Percentiles rank a stretch among this genome's conserved stretches.
These are phyloP conservation scores for Acanthis flammea DNA, from an alignment of 2,797 vertebrate species.

Conservation along the genomic window DNA sequence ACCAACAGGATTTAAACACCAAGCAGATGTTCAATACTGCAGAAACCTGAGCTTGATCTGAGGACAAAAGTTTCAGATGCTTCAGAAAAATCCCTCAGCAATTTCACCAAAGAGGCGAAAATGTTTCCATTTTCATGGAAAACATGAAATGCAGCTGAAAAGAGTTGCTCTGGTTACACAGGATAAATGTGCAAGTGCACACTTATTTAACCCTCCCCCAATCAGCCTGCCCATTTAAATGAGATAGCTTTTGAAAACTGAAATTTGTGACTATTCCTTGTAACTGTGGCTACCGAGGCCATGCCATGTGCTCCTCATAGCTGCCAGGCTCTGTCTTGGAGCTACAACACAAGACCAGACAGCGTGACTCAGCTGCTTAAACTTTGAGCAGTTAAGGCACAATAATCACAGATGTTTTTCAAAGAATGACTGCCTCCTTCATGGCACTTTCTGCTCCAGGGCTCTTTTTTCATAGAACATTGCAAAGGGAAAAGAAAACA, in stretches of 20 bases:
- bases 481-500: background rate
- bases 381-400: background rate
- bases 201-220: background rate
- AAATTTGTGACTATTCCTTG: background rate
- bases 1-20: background rate
- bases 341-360: background rate
- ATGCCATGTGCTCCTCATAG: background rate
- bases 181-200: fast-evolving
- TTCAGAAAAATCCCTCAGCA: background rate
- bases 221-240: background rate
- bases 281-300: background rate
- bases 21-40: background rate
- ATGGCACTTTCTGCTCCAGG: background rate
- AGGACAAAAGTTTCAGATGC: background rate
- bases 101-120: background rate
- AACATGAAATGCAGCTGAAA: background rate
- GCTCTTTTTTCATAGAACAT: background rate
- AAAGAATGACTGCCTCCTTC: background rate
- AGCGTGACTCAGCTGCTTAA: background rate
- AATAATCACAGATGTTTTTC: background rate
- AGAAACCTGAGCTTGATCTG: background rate
- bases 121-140: too few species aligned
- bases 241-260: background rate
- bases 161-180: background rate
- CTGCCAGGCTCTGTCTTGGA: background rate